These are phyloP conservation scores for Hystrix cristata DNA, from an alignment of 2,113 vertebrate genomes.

Conservation along the genomic window DNA sequence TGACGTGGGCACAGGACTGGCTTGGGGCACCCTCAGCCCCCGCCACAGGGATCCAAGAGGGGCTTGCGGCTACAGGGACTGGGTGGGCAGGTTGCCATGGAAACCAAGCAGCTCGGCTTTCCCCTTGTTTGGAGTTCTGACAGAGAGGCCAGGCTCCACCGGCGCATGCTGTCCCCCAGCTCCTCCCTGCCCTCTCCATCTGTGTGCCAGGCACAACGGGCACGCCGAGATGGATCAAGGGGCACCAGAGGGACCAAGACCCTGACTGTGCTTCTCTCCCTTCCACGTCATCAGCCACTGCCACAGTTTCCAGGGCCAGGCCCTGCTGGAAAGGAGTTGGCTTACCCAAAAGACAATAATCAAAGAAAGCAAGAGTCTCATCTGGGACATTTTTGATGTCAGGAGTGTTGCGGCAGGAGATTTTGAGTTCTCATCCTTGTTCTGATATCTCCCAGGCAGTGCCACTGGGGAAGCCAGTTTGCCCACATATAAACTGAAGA, in stretches of 20 bases:
- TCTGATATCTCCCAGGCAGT: not conserved
- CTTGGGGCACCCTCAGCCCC: not conserved
- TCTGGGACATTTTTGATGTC: not conserved
- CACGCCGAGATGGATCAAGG: not conserved
- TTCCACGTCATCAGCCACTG: not conserved
- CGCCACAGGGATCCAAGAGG: not conserved
- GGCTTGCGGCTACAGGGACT: slow-evolving; percentile 42
- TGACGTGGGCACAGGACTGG: not conserved
- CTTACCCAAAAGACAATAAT: not conserved
- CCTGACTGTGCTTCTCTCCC: not conserved
- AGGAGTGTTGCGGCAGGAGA: not conserved
- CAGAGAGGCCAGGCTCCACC: slow-evolving; percentile 4
- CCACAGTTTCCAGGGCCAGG: not conserved
- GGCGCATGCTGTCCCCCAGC: not conserved
- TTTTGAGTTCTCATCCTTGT: not conserved
- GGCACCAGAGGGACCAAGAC: not conserved
- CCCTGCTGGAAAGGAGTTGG: not conserved
- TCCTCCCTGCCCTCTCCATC: not conserved
- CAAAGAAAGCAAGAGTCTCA: not conserved
- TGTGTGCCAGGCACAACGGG: not conserved
- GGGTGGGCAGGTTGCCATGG: slow-evolving; percentile 74
- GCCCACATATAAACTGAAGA: not conserved
- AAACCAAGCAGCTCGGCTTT: slow-evolving; percentile 67
- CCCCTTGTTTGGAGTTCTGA: slow-evolving; percentile 42
- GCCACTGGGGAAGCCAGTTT: not conserved